Base-by-base conservation (phyloP, 2,113 vertebrate species). In the Rattus norvegicus region DNA sequence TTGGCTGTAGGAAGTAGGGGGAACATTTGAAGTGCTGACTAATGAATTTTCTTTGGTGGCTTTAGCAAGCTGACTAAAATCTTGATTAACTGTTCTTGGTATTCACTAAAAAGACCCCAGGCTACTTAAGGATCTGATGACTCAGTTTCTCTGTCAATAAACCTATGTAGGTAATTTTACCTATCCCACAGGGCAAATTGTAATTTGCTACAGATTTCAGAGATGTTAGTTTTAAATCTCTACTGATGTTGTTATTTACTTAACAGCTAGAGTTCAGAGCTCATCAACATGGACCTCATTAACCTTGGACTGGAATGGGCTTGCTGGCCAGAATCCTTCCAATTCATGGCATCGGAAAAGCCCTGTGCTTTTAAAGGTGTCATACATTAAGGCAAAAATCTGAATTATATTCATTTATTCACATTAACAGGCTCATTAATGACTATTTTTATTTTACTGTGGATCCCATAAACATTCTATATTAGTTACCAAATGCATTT, bases 81-180 rank as follows among this genome's bases (percentile, higher is more conserved):
- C 52, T 85, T 81, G 92, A 14, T 52, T 86, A 75, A 72, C 56
- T 49, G 72, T 59, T 75, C 11, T 59, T 91, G 67, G 28, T 92
- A 54, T 80, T 94, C 70, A 88, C 84, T 86, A 88, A 93, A 61
- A 56, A 88, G 61, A 91, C 77, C 33, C 43, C 39, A 43, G 67
- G 73, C 95, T 80, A 83, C 59, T 93, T 85, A 83, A 91, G 47
- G 81, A 95, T 80, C 95, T 93, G 96, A 90, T 96, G 95, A 95
- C 97, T 97, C 97, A 96, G 96, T 97, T 97, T 97, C 97, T 97
- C 96, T 90, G 73, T 97, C 86, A 95, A 89, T 95, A 95, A 96
- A 97, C 92, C 93, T 92, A 88, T 83, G 72, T 67, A 67, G 88
- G 85, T 89, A 95, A 94, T 96, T 97, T 97, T 91, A 89, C 73